phyloP scores from a whole-genome alignment of 2,888 invertebrate genomes.

The Conops quadrifasciatus region DNA sequence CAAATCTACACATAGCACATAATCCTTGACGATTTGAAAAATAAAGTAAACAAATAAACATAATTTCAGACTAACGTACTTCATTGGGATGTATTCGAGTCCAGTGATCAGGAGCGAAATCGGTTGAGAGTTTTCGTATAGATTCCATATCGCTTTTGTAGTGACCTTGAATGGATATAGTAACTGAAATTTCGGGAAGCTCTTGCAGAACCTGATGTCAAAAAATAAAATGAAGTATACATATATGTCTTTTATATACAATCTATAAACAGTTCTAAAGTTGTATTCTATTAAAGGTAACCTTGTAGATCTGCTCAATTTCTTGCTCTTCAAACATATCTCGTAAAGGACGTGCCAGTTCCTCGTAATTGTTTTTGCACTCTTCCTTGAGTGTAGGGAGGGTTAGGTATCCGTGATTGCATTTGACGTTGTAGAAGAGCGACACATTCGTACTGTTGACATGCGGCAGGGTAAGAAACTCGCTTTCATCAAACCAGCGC shows the following conservation, averaged over 20 bases:
- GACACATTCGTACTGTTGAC: constrained; percentile 73
- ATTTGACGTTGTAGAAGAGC: constrained; percentile 68
- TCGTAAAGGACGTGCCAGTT: constrained; percentile 71
- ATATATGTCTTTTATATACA: constrained; percentile 34
- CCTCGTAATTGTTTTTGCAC: constrained; percentile 69
- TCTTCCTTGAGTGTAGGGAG: constrained; percentile 59
- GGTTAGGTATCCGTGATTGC: constrained; percentile 54
- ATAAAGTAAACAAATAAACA: constrained; percentile 23
- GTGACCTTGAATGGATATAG: constrained; percentile 69
- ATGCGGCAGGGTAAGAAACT: constrained; percentile 80
- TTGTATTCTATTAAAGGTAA: constrained; percentile 59
- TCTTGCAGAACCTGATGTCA: constrained; percentile 69
- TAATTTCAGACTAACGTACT: constrained; percentile 54
- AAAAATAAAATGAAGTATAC: constrained; percentile 22
- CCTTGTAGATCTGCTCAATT: constrained; percentile 74
- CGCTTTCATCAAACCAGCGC: constrained; percentile 81
- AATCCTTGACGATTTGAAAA: constrained; percentile 67
- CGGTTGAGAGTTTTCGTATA: constrained; percentile 60
- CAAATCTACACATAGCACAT: constrained; percentile 72
- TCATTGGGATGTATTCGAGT: constrained; percentile 73
- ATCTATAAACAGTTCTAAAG: neutral
- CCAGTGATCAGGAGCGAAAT: constrained; percentile 66
- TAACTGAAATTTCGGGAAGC: constrained; percentile 72
- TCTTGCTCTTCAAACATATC: constrained; percentile 74
- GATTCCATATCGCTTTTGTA: constrained; percentile 58